phyloP scores from a whole-genome alignment of 1,140 invertebrate species.

The Lutraria rhynchaena region DNA sequence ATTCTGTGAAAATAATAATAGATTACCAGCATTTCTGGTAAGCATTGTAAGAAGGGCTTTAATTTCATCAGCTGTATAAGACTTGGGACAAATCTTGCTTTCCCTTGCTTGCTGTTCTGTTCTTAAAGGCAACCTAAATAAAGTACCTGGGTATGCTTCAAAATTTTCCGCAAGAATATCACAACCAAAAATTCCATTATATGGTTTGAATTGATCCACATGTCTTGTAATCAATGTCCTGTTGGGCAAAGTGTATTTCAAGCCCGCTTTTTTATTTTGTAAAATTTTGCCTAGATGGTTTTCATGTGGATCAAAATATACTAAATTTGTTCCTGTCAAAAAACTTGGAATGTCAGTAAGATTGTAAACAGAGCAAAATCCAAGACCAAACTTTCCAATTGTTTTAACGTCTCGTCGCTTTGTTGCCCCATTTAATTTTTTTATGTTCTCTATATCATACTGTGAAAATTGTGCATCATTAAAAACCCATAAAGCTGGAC shows the following conservation, averaged over 20 bases:
- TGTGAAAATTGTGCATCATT: conserved; percentile 71
- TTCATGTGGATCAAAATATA: conserved; percentile 75
- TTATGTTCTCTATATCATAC: conserved; percentile 53
- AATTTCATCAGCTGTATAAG: conserved; percentile 65
- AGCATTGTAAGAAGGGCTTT: conserved; percentile 64
- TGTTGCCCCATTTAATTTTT: conserved; percentile 65
- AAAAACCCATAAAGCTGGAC: conserved; percentile 69
- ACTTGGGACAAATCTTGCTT: conserved; percentile 68
- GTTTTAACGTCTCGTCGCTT: conserved; percentile 66
- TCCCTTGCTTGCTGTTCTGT: conserved; percentile 60
- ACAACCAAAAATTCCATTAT: conserved; percentile 70
- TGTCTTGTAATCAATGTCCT: conserved; percentile 55
- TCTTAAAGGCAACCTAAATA: conserved; percentile 73
- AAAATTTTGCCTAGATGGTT: conserved; percentile 63
- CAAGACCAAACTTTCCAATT: conserved; percentile 75
- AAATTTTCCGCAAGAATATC: conserved; percentile 30
- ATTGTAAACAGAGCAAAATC: conserved; percentile 78
- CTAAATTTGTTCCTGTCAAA: conserved; percentile 65
- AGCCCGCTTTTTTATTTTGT: conserved; percentile 54
- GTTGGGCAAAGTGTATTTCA: conserved; percentile 63
- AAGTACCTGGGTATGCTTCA: conserved; percentile 63
- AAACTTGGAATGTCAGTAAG: conserved; percentile 76
- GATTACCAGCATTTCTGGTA: conserved; percentile 53
- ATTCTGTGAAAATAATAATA: conserved; percentile 74
- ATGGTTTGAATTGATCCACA: conserved; percentile 73